phyloP scores from a whole-genome alignment of 2,113 vertebrate genomes.

The Dunckerocampus dactyliophorus region DNA sequence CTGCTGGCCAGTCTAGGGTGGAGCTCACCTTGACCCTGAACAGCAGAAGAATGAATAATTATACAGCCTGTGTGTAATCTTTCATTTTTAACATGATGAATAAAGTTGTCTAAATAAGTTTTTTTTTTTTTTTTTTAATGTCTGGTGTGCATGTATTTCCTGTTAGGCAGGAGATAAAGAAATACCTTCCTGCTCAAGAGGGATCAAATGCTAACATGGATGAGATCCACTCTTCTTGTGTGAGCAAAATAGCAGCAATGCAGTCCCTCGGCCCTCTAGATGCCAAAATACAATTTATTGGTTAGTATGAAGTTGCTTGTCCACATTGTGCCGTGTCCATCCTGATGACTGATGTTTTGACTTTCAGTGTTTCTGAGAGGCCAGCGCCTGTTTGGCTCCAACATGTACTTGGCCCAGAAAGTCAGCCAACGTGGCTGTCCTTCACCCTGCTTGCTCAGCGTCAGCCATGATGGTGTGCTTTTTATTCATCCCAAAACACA shows the following conservation, averaged over 20 bases:
- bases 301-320: conserved; percentile 63
- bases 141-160: conserved; percentile 2
- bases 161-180: conserved; percentile 74
- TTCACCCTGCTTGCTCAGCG: conserved; percentile 73
- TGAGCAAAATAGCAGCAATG: conserved; percentile 57
- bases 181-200: conserved; percentile 71
- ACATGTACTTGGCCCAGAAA: conserved; percentile 70
- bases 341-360: not conserved
- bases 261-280: conserved; percentile 56
- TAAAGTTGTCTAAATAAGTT: not conserved
- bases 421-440: conserved; percentile 65
- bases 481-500: conserved; percentile 71
- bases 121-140: not conserved
- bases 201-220: conserved; percentile 40
- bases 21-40: no score
- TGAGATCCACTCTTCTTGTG: conserved; percentile 48
- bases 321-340: no score
- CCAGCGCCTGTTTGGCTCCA: conserved; percentile 82
- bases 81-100: not conserved
- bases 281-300: conserved; percentile 81
- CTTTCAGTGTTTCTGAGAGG: conserved; percentile 66
- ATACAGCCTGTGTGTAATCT: not conserved
- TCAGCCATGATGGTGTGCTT: conserved; percentile 75
- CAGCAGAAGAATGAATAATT: not conserved
- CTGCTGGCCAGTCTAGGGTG: no score